Conservation (phyloP, 92 coral and sea anemone species). For the Palythoa grandis region DNA sequence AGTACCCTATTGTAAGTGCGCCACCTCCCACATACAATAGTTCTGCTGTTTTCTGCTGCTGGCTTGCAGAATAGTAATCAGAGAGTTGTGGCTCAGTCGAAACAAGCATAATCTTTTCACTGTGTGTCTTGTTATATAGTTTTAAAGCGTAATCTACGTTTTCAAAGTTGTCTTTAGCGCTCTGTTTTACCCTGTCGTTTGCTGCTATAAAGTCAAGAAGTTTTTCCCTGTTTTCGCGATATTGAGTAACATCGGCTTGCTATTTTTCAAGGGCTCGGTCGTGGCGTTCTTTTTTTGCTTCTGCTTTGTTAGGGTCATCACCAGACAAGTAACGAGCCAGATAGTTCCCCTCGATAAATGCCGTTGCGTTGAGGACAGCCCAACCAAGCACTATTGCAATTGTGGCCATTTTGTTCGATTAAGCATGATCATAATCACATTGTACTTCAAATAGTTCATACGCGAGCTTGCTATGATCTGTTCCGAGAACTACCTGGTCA, state of each 20-base stretch:
- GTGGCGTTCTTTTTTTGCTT: too few species aligned
- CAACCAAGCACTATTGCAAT: too few species aligned
- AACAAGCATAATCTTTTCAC: not conserved
- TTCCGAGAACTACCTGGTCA: not conserved
- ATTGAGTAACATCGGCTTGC: too few species aligned
- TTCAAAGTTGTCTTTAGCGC: not conserved
- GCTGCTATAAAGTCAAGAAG: too few species aligned
- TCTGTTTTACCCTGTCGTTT: not conserved
- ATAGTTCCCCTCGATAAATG: too few species aligned
- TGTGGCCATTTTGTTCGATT: too few species aligned
- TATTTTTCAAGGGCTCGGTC: too few species aligned
- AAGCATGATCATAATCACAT: too few species aligned
- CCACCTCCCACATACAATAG: not conserved
- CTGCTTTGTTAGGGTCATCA: too few species aligned
- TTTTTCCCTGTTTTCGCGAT: too few species aligned
- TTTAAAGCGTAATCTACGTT: constrained; percentile 10
- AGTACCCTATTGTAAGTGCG: not conserved
- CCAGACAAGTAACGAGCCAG: too few species aligned
- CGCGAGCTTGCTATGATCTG: not conserved
- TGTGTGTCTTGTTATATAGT: constrained; percentile 4
- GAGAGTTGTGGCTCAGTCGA: not conserved
- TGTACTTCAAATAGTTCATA: not conserved
- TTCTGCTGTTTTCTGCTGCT: not conserved
- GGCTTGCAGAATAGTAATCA: not conserved
- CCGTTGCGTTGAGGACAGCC: too few species aligned